Evolutionary conservation across 2,113 vertebrate species (phyloP).

Genomic region (Plecturocebus donacophilus): DNA sequence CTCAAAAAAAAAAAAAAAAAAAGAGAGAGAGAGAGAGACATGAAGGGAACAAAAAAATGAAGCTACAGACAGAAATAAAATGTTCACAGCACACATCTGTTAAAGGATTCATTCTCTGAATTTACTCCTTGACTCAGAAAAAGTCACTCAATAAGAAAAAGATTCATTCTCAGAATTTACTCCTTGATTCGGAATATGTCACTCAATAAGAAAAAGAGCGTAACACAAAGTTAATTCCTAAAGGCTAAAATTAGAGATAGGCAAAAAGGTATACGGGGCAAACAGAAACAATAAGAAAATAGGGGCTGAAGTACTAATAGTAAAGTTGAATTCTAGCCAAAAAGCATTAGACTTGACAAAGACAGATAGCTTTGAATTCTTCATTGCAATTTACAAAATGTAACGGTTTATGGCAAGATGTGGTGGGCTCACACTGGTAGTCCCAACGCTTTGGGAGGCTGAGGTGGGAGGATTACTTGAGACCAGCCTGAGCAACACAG

Average conservation of each 20-base stretch:
- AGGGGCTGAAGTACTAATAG: background rate
- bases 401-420: too few relatives aligned
- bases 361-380: background rate
- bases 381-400: background rate
- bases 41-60: background rate
- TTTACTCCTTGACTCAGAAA: too few relatives aligned
- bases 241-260: background rate
- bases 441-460: too few relatives aligned
- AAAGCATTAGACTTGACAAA: background rate
- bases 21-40: background rate
- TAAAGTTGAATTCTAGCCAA: conserved; percentile 10
- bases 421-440: too few relatives aligned
- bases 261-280: background rate
- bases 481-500: too few relatives aligned
- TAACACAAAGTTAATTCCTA: background rate
- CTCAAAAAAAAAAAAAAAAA: too few relatives aligned
- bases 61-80: background rate
- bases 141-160: too few relatives aligned
- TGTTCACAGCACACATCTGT: background rate
- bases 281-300: background rate
- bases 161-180: too few relatives aligned
- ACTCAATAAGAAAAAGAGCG: background rate
- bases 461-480: too few relatives aligned
- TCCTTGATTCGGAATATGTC: too few relatives aligned
- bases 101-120: background rate